A percentile compares a stretch with the other conserved stretches of the same genome.
Evolutionary conservation across 2,797 vertebrate genomes (phyloP).

Genomic region (Periophthalmus magnuspinnatus): DNA sequence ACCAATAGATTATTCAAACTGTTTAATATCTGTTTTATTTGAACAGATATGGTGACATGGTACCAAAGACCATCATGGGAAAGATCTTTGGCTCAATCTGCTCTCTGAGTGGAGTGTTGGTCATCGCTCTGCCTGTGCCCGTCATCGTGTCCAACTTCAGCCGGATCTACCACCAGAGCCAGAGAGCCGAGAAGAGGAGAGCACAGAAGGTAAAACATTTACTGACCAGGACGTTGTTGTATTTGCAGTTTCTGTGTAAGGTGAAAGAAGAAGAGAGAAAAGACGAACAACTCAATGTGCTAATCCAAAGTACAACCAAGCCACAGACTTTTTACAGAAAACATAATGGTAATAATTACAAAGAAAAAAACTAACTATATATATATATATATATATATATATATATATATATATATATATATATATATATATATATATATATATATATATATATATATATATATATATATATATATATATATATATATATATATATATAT

Average conservation of each 20-base stretch:
- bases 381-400: too few species aligned
- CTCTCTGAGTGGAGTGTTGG: constrained; percentile 92
- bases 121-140: constrained; percentile 93
- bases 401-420: too few species aligned
- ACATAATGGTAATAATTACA: not conserved
- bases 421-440: too few species aligned
- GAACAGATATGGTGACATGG: constrained; percentile 94
- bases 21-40: not conserved
- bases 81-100: constrained; percentile 95
- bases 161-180: constrained; percentile 96
- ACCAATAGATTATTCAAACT: not conserved
- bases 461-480: too few species aligned
- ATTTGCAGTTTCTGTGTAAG: not conserved
- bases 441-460: too few species aligned
- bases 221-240: not conserved
- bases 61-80: constrained; percentile 96
- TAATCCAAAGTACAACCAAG: not conserved
- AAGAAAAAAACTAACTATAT: too few species aligned
- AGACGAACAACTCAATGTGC: not conserved
- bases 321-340: not conserved
- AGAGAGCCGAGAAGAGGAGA: constrained; percentile 90
- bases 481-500: too few species aligned
- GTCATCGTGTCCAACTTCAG: constrained; percentile 98
- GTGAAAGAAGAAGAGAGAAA: not conserved
- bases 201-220: constrained; percentile 86